These are phyloP conservation scores for Acheta domesticus DNA, from an alignment of 2,888 invertebrate genomes.

Conservation along the genomic window DNA sequence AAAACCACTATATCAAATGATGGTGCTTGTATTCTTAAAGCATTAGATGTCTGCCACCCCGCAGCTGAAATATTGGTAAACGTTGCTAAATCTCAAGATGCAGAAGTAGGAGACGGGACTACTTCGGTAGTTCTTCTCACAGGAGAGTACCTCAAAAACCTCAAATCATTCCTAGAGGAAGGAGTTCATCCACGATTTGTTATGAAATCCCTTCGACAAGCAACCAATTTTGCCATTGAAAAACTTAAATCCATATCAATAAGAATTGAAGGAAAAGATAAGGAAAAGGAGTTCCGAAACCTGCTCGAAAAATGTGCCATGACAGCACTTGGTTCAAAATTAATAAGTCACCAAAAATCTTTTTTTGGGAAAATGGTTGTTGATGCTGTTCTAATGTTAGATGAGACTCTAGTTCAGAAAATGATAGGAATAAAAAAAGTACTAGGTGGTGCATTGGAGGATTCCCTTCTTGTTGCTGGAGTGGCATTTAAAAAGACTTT, in stretches of 20 bases:
- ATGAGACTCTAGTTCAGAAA: conserved; percentile 86
- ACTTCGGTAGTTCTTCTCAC: conserved; percentile 95
- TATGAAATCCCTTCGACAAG: conserved; percentile 82
- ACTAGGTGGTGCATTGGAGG: conserved; percentile 59
- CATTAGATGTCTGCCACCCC: conserved; percentile 96
- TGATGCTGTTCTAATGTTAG: conserved; percentile 89
- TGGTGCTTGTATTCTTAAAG: conserved; percentile 97
- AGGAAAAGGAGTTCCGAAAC: conserved; percentile 61
- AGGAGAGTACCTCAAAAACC: conserved; percentile 92
- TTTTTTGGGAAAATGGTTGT: conserved; percentile 98
- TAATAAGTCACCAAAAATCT: conserved; percentile 92
- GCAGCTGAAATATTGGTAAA: conserved; percentile 97
- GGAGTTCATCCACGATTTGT: conserved; percentile 93
- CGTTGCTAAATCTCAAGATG: conserved; percentile 98
- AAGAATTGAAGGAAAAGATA: conserved; percentile 67
- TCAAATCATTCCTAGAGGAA: conserved; percentile 95
- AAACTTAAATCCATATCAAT: conserved; percentile 81
- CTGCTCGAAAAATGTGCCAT: conserved; percentile 85
- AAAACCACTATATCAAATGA: conserved; percentile 98
- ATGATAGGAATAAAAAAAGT: conserved; percentile 99
- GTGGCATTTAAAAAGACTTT: conserved; percentile 99
- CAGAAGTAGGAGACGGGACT: conserved; percentile 98
- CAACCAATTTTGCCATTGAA: conserved; percentile 75
- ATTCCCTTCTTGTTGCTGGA: conserved; percentile 86
- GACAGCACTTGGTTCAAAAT: conserved; percentile 94